Evolutionary conservation across 1,140 invertebrate genomes (phyloP).

Genomic region (Acromyrmex charruanus): DNA sequence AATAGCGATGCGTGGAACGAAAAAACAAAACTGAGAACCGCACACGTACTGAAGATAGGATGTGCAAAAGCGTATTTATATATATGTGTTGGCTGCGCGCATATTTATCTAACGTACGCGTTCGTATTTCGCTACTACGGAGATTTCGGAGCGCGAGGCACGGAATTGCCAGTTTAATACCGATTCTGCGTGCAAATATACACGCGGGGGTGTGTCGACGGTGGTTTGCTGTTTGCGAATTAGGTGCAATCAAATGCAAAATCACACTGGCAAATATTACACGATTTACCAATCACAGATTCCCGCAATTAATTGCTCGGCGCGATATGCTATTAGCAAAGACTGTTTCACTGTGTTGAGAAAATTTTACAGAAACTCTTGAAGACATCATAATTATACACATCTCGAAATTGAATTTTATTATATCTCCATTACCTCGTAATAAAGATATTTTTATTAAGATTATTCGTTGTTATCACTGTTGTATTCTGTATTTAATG

Average conservation of each 20-base stretch:
- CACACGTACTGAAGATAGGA: conserved; percentile 16
- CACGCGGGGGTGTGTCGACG: conserved; percentile 53
- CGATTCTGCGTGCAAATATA: conserved; percentile 72
- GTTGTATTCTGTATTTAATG: not conserved
- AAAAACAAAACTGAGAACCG: conserved; percentile 54
- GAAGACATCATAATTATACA: not conserved
- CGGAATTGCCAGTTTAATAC: conserved; percentile 71
- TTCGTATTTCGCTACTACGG: conserved; percentile 36
- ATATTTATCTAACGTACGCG: conserved; percentile 55
- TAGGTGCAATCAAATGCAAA: conserved; percentile 83
- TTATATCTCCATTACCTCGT: not conserved
- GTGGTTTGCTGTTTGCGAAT: conserved; percentile 79
- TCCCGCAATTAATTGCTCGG: conserved; percentile 65
- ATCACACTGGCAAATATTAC: conserved; percentile 78
- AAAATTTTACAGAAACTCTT: not conserved
- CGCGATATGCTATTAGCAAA: conserved; percentile 20
- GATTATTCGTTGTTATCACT: not conserved
- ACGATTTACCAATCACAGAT: conserved; percentile 80
- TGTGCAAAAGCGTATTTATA: conserved; percentile 21
- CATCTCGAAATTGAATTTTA: not conserved
- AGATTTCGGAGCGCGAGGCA: conserved; percentile 58
- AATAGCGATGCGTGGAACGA: conserved; percentile 8
- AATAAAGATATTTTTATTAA: not conserved
- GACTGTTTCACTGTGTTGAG: not conserved
- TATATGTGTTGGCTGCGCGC: conserved; percentile 27